Percentiles rank a stretch among this genome's conserved stretches.
Conservation (phyloP, 2,113 vertebrate species). For the Elaphurus davidianus region DNA sequence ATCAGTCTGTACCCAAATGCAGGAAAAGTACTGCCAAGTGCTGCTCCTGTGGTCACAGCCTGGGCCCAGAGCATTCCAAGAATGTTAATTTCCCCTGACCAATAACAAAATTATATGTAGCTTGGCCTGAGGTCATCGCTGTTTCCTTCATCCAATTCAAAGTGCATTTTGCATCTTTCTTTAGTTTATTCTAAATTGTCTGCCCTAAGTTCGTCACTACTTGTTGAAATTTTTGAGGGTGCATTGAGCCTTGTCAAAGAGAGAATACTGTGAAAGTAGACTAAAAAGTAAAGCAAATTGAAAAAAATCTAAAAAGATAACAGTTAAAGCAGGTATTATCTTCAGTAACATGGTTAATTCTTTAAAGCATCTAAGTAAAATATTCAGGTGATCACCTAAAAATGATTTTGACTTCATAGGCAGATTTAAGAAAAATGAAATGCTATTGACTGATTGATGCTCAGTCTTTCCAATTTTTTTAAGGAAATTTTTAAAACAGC, state of each 20-base stretch:
- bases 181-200: neutral
- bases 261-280: neutral
- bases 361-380: conserved; percentile 26
- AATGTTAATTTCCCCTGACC: neutral
- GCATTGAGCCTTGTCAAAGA: conserved; percentile 79
- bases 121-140: neutral
- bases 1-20: neutral
- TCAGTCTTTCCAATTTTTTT: neutral
- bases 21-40: neutral
- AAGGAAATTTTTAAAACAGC: neutral
- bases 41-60: neutral
- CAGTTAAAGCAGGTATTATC: conserved; percentile 82
- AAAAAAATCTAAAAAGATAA: conserved; percentile 31
- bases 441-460: neutral
- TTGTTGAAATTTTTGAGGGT: conserved; percentile 33
- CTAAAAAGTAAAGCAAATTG: conserved; percentile 12
- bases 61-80: neutral
- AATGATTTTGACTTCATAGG: conserved; percentile 2
- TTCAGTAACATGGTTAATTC: neutral
- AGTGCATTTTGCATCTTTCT: neutral
- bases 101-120: neutral
- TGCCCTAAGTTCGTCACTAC: neutral
- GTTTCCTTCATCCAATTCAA: neutral
- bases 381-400: conserved; percentile 2
- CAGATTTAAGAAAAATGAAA: neutral